phyloP scores from a whole-genome alignment of 2,797 vertebrate genomes.

The Perodicticus potto region DNA sequence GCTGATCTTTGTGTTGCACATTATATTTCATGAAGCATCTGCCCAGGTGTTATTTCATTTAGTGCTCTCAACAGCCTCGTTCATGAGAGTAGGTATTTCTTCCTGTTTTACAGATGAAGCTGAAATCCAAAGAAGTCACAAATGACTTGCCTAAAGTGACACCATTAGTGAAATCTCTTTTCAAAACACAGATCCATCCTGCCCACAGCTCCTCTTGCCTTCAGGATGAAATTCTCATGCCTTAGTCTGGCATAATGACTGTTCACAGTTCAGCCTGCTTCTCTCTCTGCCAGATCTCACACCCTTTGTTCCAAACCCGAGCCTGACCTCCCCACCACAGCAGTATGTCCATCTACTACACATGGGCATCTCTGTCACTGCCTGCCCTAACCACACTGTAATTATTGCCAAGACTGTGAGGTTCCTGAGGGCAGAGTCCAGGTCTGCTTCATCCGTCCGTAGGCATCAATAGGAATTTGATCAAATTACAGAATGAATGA shows the following conservation, averaged over 20 bases:
- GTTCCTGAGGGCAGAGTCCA: no score
- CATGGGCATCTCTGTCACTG: not conserved
- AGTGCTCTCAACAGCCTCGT: not conserved
- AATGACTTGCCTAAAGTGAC: not conserved
- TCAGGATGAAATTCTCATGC: not conserved
- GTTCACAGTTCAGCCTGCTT: not conserved
- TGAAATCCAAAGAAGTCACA: constrained; percentile 18
- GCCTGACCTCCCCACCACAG: not conserved
- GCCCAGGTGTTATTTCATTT: not conserved
- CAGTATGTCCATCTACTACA: no score
- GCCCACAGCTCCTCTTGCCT: not conserved
- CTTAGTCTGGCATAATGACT: not conserved
- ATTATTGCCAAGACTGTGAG: not conserved
- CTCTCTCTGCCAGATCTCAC: not conserved
- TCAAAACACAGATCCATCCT: not conserved
- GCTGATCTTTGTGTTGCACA: not conserved
- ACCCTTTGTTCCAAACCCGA: not conserved
- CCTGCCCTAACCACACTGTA: not conserved
- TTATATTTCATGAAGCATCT: not conserved
- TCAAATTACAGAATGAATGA: not conserved
- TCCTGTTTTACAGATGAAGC: not conserved
- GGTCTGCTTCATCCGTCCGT: not conserved
- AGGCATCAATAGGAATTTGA: not conserved
- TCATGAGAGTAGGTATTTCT: not conserved
- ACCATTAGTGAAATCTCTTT: not conserved